Base-by-base conservation (phyloP, 2,113 vertebrate genomes). In the Brevimyrus niger region DNA sequence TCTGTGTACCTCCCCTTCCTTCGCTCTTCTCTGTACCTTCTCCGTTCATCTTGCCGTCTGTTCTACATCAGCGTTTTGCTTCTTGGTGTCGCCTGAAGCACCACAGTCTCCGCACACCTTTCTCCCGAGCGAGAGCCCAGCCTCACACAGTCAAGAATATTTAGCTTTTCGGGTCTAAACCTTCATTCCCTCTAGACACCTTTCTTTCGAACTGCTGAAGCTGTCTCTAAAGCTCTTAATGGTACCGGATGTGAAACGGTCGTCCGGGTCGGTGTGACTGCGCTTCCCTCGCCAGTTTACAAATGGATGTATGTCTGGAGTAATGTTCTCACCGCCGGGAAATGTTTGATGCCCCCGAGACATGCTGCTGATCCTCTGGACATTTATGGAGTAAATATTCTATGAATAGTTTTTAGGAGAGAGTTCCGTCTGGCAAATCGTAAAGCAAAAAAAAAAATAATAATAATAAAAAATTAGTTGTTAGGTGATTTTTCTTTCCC, bases 371-470 rank as follows among this genome's bases (percentile, higher is more conserved):
- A 38, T 15, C 48, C 48, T 42, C 48, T 47, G 46, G 38, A 84
- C 42, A 84, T 84, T 84, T 84, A 47, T 86, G 44, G 44, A 47
- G 83, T 86, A 48, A 47, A 86, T 86, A 48, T 47, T 86, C 83
- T 86, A 50, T 47, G 83, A 86, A 86, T 86, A 50, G 44, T 86
- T 86, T 47, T 47, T 27, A 48, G 19, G 83, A 46, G 87, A 80
- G 46, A 88, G 38, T n/a, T 88, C 9, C n/a, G 58, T 46, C 21
- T 55, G 15, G 11, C n/a, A 35, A 51, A 55, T 23, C 13, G n/a
- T 19, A 35, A 17, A 7, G 17, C 61, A 0, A 27, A n/a, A 23
- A 61, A n/a, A 10, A 23, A 7, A 61, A 31, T 1, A 27, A 38
- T 6, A 61, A 19, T 2, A 58, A 13, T 48, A 15, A 61, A 19